These are phyloP conservation scores for Lanius collurio DNA, from an alignment of 2,113 vertebrate genomes.

Conservation along the genomic window DNA sequence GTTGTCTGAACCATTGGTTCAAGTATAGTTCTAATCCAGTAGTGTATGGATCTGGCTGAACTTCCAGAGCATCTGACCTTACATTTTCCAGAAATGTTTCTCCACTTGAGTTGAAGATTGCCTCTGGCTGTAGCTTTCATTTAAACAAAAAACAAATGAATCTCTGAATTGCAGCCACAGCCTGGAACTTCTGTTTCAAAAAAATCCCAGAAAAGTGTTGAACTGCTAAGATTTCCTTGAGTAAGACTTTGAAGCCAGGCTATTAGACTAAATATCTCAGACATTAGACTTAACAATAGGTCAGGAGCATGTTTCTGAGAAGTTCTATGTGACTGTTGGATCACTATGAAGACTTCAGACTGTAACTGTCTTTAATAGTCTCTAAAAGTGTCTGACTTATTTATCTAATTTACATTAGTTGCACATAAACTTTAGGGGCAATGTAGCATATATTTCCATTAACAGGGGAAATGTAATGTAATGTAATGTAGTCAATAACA, in stretches of 20 bases:
- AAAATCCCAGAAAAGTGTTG: not conserved
- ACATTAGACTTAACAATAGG: not conserved
- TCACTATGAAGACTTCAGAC: not conserved
- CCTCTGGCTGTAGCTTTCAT: not conserved
- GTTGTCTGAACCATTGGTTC: not conserved
- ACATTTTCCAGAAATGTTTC: not conserved
- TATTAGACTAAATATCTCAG: not conserved
- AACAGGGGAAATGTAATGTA: not conserved
- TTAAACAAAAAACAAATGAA: not conserved
- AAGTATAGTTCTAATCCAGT: not conserved
- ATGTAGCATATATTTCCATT: not conserved
- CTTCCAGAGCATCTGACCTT: not conserved
- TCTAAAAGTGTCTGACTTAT: not conserved
- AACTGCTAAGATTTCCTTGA: not conserved
- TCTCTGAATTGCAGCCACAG: not conserved
- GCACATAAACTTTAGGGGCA: not conserved
- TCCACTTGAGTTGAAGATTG: not conserved
- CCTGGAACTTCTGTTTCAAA: not conserved
- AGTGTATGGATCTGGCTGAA: not conserved
- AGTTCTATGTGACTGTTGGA: not conserved
- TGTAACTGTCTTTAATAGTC: not conserved
- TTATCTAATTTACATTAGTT: not conserved
- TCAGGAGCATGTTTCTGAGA: not conserved
- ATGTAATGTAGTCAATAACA: not conserved
- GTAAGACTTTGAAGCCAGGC: not conserved